Base-by-base conservation (phyloP, 2,113 vertebrate species). In the Plecturocebus donacophilus region DNA sequence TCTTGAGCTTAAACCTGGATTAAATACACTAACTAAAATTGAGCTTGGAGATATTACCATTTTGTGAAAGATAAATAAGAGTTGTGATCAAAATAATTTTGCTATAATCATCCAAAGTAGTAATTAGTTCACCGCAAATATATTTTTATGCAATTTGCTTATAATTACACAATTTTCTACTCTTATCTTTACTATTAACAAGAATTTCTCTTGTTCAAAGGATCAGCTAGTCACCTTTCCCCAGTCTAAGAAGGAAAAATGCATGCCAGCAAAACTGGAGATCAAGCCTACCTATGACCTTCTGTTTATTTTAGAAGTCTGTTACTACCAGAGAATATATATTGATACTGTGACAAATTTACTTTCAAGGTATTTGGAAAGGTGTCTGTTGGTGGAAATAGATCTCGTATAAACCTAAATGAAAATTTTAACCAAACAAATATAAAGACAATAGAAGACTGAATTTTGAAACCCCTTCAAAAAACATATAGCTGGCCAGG, bases 51-150 rank as follows among this genome's bases (percentile, higher is more conserved):
- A 93, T 84, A 45, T 79, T 40, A 42, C 25, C 9, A 35, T 90
- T 84, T 93, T 88, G 47, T 80, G 91, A 38, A 87, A 93, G 52
- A 81, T 75, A 68, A 58, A 88, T 93, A 12, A 80, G 10, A 71
- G 30, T 40, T 58, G 20, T 70, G 47, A 56, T 45, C 27, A 81
- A n/a, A 40, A 90, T 90, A 92, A 61, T 88, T 70, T 88, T 81
- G 40, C 32, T 87, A 35, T 35, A 47, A 58, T 90, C 27, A 85
- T 91, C 32, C 47, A 80, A 76, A 84, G 16, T 45, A 75, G 23
- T 87, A 84, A 90, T 75, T 93, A 84, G 47, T 21, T 70, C 16
- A 92, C 3, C 64, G 27, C 1, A 70, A 89, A 76, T 11, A 70
- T 3, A 90, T 70, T 71, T 90, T 90, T 13, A 87, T n/a, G 38